Conservation (phyloP, 2,797 vertebrate species). For the Characodon lateralis region DNA sequence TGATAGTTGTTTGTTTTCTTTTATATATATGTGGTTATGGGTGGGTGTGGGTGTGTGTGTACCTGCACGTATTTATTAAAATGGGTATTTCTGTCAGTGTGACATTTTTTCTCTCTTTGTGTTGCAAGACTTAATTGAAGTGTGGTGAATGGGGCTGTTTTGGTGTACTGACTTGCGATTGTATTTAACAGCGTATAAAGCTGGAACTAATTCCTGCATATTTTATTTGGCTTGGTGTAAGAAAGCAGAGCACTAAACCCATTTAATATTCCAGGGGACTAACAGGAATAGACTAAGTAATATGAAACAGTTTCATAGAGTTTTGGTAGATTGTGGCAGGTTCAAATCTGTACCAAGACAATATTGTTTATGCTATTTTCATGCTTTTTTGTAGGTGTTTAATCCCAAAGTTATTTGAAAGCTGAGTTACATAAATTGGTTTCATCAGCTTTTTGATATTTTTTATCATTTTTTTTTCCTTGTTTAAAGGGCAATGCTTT, state of each 20-base stretch:
- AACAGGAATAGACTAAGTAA: conserved; percentile 47
- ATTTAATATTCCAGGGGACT: conserved; percentile 67
- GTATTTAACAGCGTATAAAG: conserved; percentile 67
- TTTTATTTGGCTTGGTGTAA: conserved; percentile 73
- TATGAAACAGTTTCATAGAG: conserved; percentile 35
- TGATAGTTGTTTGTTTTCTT: conserved; percentile 23
- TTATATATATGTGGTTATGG: neutral
- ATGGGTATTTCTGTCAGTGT: conserved; percentile 37
- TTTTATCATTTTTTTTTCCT: too few species aligned
- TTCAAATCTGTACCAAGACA: conserved; percentile 34
- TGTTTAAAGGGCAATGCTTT: too few species aligned
- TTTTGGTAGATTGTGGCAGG: conserved; percentile 45
- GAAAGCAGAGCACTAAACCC: conserved; percentile 68
- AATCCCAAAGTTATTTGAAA: too few species aligned
- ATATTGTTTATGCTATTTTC: conserved; percentile 44
- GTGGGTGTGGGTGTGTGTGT: neutral
- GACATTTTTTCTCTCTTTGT: conserved; percentile 58
- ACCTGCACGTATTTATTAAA: conserved; percentile 6
- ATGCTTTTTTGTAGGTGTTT: neutral
- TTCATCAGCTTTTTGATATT: too few species aligned
- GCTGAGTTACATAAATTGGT: too few species aligned
- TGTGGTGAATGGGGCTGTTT: conserved; percentile 76
- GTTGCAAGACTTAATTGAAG: conserved; percentile 48
- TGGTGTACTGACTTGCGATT: conserved; percentile 65
- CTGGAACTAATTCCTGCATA: conserved; percentile 81